Evolutionary conservation across 1,140 invertebrate species (phyloP), one percentile per base, ranked within the genome.

Genomic region (Bombus sylvicola): DNA sequence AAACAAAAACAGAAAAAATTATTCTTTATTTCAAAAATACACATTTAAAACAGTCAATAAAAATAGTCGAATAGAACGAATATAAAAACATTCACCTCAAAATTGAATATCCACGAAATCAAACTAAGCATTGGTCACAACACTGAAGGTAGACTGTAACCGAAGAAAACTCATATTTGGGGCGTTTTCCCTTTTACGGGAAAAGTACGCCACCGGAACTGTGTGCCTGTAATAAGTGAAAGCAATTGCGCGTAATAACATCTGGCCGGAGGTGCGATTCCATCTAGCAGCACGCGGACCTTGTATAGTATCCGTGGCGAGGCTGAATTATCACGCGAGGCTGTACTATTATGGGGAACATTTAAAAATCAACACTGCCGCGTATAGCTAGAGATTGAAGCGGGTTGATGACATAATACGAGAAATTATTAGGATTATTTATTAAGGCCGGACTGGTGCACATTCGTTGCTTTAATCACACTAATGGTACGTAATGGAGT

Each of bases 181-280:
- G 3, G 37, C n/a, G 12, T 72, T 80, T 69, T 53, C 43, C 34
- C 25, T 37, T 80, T 73, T 81, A n/a, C 5, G 37, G 8, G 34
- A 59, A 81, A n/a, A 25, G 10, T 31, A 31, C 34, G 25, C 25
- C 53, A 72, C 18, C 47, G 83, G 75, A 89, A 89, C 87, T 47
- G 86, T 82, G 74, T 82, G 82, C 76, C 81, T 78, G 87, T 90
- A 91, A 91, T 88, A 90, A 89, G 90, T 71, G 83, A 89, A 74
- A 89, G 89, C 89, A 88, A 89, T 91, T 88, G 90, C 85, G 77
- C 84, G 87, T 91, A 91, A 91, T 88, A 81, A 72, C 85, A 84
- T 86, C 77, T 76, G 87, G 77, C 73, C 74, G 86, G 85, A 74
- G 81, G 86, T 78, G 85, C 85, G 90, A 90, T 91, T 91, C 78